Evolutionary conservation across 2,888 invertebrate genomes (phyloP).

Genomic region (Polia nebulosa): DNA sequence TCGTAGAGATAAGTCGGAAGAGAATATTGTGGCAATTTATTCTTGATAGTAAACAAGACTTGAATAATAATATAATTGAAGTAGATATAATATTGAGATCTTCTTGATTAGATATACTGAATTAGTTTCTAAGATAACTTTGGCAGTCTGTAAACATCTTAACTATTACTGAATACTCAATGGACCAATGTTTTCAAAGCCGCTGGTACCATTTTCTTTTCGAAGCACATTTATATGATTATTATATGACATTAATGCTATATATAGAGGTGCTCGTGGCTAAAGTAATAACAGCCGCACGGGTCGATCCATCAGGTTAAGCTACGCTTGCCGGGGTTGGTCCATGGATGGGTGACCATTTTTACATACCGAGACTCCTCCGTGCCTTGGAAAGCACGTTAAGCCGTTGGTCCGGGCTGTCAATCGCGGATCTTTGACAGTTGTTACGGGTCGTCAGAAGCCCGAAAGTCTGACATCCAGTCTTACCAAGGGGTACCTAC

Average conservation of each 20-base stretch:
- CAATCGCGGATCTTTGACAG: no score
- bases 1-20: background rate
- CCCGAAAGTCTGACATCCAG: no score
- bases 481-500: no score
- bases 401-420: no score
- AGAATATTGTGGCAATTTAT: conserved; percentile 2
- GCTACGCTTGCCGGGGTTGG: no score
- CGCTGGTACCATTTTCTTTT: background rate
- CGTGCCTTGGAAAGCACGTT: no score
- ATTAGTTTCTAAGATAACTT: background rate
- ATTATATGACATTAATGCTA: background rate
- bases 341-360: no score
- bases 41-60: conserved; percentile 8
- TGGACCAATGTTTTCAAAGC: background rate
- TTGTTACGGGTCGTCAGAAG: no score
- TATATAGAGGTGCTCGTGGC: no score
- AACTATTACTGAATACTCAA: background rate
- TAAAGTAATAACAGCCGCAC: no score
- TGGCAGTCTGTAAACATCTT: background rate
- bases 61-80: background rate
- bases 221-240: background rate
- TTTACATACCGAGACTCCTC: no score
- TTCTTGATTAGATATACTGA: conserved; percentile 5
- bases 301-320: no score
- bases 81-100: background rate